Evolutionary conservation across 2,888 invertebrate species (phyloP), one percentile per base, ranked within the genome.

Genomic region (Pseudanteris insignis): DNA sequence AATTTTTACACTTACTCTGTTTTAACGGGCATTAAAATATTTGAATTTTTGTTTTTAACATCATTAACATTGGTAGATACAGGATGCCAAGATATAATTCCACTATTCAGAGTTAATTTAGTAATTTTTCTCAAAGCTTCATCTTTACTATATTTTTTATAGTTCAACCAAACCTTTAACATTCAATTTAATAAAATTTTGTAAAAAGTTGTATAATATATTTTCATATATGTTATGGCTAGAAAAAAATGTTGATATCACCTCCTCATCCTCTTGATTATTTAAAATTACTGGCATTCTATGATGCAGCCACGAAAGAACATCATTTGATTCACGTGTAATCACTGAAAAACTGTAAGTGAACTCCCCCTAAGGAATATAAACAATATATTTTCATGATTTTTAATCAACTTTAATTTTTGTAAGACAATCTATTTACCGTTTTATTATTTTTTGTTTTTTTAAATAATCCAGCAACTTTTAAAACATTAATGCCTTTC

Each of bases 231-330:
- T n/a, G n/a, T n/a, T n/a, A n/a, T n/a, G n/a, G n/a, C n/a, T n/a
- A n/a, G n/a, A n/a, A n/a, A n/a, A n/a, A n/a, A n/a, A n/a, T n/a
- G 3, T 6, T 26, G 5, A 14, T 12, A n/a, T n/a, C n/a, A 21
- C 89, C 68, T 84, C 77, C 63, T 88, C 83, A 76, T 88, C 84
- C 68, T 87, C 82, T 26, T 89, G 86, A 21, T 83, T 85, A 48
- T 87, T 85, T 32, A 93, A 81, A 68, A 92, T 84, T n/a, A 91
- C 89, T 50, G 92, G 92, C 86, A 89, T 88, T 72, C 92, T 84
- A 70, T 91, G 87, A 81, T 92, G 92, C 40, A 92, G 81, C 88
- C 89, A 89, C 21, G 85, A 83, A 63, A 91, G 76, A 9, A 85
- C 83, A 25, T 83, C 77, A 63, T 88, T 87, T 0, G 91, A 86